Evolutionary conservation across 2,113 vertebrate species (phyloP).

Genomic region (Connochaetes taurinus): DNA sequence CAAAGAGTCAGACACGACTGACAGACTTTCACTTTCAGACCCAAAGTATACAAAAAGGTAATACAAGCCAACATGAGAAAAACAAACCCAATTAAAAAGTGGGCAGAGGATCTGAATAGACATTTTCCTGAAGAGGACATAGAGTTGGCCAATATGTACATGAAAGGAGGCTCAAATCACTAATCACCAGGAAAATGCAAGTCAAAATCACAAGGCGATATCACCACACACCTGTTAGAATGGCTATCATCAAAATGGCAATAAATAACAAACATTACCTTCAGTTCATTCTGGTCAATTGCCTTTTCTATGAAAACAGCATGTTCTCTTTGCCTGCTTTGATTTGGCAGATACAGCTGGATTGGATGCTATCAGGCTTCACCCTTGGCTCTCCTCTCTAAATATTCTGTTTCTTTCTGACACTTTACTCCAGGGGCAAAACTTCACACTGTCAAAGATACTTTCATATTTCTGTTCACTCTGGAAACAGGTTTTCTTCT

Average conservation of each 20-base stretch:
- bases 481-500: neutral
- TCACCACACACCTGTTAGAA: neutral
- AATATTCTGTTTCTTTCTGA: neutral
- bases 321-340: neutral
- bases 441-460: neutral
- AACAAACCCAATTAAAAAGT: neutral
- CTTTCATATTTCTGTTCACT: neutral
- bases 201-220: neutral
- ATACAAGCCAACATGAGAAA: neutral
- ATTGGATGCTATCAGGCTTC: neutral
- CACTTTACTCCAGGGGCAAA: neutral
- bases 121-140: neutral
- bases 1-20: neutral
- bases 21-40: neutral
- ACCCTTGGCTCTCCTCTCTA: neutral
- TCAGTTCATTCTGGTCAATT: neutral
- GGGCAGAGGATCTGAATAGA: neutral
- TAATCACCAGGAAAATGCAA: neutral
- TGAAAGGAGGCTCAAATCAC: neutral
- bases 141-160: neutral
- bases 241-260: neutral
- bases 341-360: neutral
- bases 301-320: neutral
- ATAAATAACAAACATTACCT: neutral
- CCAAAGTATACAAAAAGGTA: neutral